Evolutionary conservation across 2,888 invertebrate species (phyloP).

Genomic region (Drosophila infuscata): DNA sequence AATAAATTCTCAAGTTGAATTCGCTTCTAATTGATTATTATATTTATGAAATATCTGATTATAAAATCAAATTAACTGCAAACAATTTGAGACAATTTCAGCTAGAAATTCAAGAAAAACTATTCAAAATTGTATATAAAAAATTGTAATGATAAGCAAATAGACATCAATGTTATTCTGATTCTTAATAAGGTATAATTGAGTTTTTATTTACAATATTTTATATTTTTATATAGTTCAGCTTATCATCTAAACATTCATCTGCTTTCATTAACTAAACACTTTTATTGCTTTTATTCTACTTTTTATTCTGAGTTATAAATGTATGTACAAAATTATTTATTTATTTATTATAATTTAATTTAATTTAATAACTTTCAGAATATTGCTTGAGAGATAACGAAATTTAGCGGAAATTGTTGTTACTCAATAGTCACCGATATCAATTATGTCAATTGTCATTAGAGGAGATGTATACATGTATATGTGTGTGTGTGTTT

Average conservation of each 20-base stretch:
- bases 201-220: neutral
- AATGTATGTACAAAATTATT: neutral
- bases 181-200: neutral
- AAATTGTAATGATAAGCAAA: neutral
- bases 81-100: neutral
- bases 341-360: neutral
- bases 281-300: neutral
- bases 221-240: neutral
- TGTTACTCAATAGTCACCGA: neutral
- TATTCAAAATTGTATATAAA: too few relatives aligned
- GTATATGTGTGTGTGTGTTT: neutral
- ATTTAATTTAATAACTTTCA: neutral
- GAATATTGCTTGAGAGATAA: neutral
- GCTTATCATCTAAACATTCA: neutral
- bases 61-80: neutral
- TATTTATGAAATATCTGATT: neutral
- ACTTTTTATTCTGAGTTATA: neutral
- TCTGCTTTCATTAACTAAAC: neutral
- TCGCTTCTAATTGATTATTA: neutral
- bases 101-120: neutral
- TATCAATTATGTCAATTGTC: conserved; percentile 4
- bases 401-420: neutral
- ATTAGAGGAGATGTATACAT: neutral
- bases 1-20: neutral
- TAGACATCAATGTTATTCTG: neutral